Conservation (phyloP, 2,888 invertebrate genomes). For the Cenopis cana region DNA sequence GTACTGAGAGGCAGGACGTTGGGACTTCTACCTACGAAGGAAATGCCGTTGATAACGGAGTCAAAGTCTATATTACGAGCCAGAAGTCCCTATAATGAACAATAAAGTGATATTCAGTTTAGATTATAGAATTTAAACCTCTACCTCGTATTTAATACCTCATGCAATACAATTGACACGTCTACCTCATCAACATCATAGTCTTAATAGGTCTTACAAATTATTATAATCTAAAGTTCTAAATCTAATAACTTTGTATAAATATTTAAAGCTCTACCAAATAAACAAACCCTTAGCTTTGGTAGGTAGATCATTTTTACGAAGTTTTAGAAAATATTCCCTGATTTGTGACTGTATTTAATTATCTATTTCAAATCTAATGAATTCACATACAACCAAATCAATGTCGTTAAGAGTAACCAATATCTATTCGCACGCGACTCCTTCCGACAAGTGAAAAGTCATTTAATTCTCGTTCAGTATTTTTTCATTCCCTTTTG, state of each 20-base stretch:
- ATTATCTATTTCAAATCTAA: background rate
- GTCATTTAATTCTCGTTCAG: background rate
- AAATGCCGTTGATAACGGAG: constrained; percentile 25
- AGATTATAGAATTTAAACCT: background rate
- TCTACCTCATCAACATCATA: too few species aligned
- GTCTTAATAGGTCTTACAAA: too few species aligned
- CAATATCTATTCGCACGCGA: too few species aligned
- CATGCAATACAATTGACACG: too few species aligned
- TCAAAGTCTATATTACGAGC: constrained; percentile 8
- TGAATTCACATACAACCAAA: background rate
- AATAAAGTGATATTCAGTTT: background rate
- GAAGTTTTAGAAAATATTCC: background rate
- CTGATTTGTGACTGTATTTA: background rate
- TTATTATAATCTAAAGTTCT: too few species aligned
- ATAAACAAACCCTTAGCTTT: too few species aligned
- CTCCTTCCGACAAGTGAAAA: background rate
- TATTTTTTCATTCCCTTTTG: too few species aligned
- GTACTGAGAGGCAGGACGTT: constrained; percentile 10
- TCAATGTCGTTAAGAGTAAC: too few species aligned
- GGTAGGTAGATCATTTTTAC: too few species aligned
- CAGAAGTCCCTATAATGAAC: background rate
- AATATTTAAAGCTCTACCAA: background rate
- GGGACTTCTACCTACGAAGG: constrained; percentile 19
- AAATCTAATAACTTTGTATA: background rate
- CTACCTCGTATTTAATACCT: too few species aligned